phyloP scores from a whole-genome alignment of 2,113 vertebrate genomes.

The Colinus virginianus region DNA sequence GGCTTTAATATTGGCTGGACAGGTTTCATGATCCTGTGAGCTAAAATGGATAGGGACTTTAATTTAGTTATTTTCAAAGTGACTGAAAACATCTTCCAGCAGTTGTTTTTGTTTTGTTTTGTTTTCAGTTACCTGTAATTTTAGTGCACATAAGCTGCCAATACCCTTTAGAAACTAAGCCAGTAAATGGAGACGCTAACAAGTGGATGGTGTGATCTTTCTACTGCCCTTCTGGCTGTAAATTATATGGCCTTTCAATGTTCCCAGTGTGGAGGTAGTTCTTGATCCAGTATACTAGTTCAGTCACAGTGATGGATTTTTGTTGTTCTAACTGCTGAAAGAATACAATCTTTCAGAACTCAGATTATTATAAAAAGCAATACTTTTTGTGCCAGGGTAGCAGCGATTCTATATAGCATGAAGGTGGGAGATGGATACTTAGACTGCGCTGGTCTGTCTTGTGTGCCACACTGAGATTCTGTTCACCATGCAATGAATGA shows the following conservation, averaged over 20 bases:
- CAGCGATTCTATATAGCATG: conserved; percentile 17
- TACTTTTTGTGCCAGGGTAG: conserved; percentile 1
- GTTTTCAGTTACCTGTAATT: not conserved
- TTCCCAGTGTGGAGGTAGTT: not conserved
- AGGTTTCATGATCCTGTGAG: not conserved
- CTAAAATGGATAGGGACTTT: not conserved
- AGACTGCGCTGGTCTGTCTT: not conserved
- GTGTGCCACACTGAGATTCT: conserved; percentile 26
- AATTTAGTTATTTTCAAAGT: not conserved
- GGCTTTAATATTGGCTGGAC: not conserved
- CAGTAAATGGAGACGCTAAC: not conserved
- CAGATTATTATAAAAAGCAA: not conserved
- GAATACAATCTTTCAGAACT: not conserved
- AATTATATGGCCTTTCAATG: not conserved
- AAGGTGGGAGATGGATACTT: conserved; percentile 16
- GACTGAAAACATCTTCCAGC: not conserved
- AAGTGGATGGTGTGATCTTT: not conserved
- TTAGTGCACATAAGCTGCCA: not conserved
- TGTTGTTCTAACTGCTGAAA: not conserved
- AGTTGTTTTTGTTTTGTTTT: conserved; percentile 12
- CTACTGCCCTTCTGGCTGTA: not conserved
- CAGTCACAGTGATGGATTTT: not conserved
- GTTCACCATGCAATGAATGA: conserved; percentile 69
- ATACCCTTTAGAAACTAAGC: not conserved
- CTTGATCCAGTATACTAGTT: not conserved